Evolutionary conservation across 2,113 vertebrate species (phyloP).

Genomic region (Pangasianodon gigas): DNA sequence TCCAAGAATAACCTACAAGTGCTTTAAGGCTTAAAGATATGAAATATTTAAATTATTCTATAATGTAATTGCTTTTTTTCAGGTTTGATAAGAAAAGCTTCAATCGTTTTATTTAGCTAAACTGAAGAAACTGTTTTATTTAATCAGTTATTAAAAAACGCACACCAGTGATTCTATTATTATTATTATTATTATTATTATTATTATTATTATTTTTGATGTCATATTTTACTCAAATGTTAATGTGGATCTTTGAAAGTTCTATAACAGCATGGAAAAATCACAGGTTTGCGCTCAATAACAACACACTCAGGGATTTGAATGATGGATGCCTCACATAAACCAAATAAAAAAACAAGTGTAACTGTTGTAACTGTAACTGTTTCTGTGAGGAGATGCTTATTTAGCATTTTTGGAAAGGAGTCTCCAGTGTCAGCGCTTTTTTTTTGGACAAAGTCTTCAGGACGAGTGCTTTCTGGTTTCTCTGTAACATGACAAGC

Average conservation of each 20-base stretch:
- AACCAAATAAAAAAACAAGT: background rate
- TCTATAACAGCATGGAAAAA: background rate
- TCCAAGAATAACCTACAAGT: conserved; percentile 45
- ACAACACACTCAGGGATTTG: background rate
- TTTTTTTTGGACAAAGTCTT: background rate
- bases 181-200: background rate
- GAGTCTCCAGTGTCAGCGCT: background rate
- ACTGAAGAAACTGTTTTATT: background rate
- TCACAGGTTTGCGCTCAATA: background rate
- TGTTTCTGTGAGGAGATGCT: background rate
- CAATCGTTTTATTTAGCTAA: conserved; percentile 7
- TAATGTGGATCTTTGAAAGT: background rate
- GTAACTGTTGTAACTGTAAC: too few species aligned
- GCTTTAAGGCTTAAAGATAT: conserved; percentile 34
- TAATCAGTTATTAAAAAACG: background rate
- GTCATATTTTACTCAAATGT: background rate
- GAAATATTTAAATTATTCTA: background rate
- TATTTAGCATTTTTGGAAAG: background rate
- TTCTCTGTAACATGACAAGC: background rate
- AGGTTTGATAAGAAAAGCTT: conserved; percentile 18
- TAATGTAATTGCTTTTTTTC: background rate
- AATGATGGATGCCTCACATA: background rate
- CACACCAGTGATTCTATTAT: background rate
- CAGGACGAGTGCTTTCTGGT: background rate
- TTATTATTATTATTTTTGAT: conserved; percentile 2